These are phyloP conservation scores for Okamejei kenojei DNA, from an alignment of 2,797 vertebrate species.

Conservation along the genomic window DNA sequence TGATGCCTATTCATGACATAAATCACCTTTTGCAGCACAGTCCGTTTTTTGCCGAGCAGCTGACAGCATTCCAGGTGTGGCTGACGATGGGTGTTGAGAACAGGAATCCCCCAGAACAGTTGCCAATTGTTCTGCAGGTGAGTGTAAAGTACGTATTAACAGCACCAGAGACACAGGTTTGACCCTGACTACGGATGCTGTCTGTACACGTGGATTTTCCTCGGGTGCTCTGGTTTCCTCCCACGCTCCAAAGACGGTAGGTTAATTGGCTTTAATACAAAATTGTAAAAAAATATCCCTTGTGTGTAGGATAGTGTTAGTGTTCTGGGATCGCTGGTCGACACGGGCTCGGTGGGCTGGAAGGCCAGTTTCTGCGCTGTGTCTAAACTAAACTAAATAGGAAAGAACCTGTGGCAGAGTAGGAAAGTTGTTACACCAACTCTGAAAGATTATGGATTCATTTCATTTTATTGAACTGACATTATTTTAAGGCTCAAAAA, in stretches of 20 bases:
- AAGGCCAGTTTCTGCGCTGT: too few relatives aligned
- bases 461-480: background rate
- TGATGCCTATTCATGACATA: background rate
- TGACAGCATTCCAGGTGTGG: constrained; percentile 96
- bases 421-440: background rate
- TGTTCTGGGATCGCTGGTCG: too few relatives aligned
- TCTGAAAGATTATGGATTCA: background rate
- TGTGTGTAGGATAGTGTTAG: too few relatives aligned
- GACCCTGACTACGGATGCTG: too few relatives aligned
- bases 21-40: constrained; percentile 70
- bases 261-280: too few relatives aligned
- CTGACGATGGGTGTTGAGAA: constrained; percentile 96
- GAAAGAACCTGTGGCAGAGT: background rate
- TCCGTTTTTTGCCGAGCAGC: constrained; percentile 92
- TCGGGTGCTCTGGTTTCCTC: too few relatives aligned
- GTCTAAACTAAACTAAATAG: too few relatives aligned
- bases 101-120: constrained; percentile 90
- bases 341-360: too few relatives aligned
- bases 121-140: constrained; percentile 92
- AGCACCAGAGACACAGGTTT: too few relatives aligned
- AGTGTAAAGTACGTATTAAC: constrained; percentile 1
- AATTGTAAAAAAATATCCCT: too few relatives aligned
- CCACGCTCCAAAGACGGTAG: too few relatives aligned
- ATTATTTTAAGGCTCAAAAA: background rate
- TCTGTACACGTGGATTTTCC: too few relatives aligned